These are phyloP conservation scores for Cheilosia scutellata DNA, from an alignment of 2,888 invertebrate genomes.

Conservation along the genomic window DNA sequence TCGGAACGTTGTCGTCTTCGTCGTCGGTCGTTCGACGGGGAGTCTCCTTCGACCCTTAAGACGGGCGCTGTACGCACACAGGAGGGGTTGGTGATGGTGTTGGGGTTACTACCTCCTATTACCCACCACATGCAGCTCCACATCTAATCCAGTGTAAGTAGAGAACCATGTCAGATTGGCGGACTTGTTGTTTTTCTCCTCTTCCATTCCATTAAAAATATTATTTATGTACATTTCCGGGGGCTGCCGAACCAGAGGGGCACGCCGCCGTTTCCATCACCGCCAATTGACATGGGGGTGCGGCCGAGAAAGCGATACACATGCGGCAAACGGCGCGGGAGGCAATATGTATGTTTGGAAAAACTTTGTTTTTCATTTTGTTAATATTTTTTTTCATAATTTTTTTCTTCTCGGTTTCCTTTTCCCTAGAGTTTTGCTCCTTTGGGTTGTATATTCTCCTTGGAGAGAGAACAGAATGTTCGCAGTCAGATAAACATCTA, in stretches of 20 bases:
- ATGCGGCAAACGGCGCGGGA: constrained; percentile 9
- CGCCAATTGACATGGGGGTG: constrained; percentile 69
- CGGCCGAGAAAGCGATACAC: constrained; percentile 46
- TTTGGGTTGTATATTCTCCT: constrained; percentile 30
- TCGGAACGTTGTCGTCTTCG: constrained; percentile 43
- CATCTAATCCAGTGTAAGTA: constrained; percentile 75
- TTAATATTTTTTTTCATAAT: constrained; percentile 37
- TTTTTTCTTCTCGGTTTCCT: constrained; percentile 4
- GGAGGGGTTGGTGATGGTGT: constrained; percentile 1
- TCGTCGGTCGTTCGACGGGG: constrained; percentile 22
- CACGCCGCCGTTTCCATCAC: constrained; percentile 58
- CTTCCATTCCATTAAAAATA: constrained; percentile 74
- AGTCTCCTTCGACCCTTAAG: constrained; percentile 37
- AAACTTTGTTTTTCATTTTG: constrained; percentile 72
- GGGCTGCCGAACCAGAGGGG: constrained; percentile 26
- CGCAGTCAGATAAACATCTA: constrained; percentile 18
- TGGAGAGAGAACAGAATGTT: constrained; percentile 51
- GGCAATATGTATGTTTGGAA: constrained; percentile 39
- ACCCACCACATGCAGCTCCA: constrained; percentile 69
- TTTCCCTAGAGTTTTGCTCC: constrained; percentile 52
- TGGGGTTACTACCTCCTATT: constrained; percentile 2
- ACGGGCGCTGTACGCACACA: constrained; percentile 54
- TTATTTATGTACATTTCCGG: constrained; percentile 75
- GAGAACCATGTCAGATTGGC: constrained; percentile 74
- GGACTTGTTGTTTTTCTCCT: constrained; percentile 45